Percentiles rank a stretch among this genome's conserved stretches.
These are phyloP conservation scores for Mystacides longicornis DNA, from an alignment of 2,888 invertebrate species.

Conservation along the genomic window DNA sequence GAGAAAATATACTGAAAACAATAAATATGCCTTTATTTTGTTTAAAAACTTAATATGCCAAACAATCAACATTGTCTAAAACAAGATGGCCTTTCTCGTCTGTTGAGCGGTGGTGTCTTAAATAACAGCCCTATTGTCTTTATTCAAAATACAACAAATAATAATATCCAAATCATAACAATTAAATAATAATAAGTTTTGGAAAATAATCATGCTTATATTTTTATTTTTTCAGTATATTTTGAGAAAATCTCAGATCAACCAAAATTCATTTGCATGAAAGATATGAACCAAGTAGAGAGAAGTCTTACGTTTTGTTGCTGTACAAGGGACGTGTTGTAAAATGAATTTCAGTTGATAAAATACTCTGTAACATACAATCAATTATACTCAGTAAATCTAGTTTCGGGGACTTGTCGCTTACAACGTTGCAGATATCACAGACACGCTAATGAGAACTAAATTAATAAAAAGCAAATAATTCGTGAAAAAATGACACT, in stretches of 20 bases:
- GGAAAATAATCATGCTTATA: too few species aligned
- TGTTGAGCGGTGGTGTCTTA: background rate
- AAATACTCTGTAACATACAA: background rate
- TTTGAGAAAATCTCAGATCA: conserved; percentile 9
- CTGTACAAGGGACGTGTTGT: too few species aligned
- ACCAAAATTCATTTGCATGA: conserved; percentile 14
- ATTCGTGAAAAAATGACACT: conserved; percentile 1
- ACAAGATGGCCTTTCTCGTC: background rate
- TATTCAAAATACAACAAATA: too few species aligned
- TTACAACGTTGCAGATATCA: conserved; percentile 20
- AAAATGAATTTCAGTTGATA: conserved; percentile 16
- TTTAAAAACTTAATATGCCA: too few species aligned
- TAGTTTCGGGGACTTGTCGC: background rate
- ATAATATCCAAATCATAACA: too few species aligned
- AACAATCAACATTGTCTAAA: background rate
- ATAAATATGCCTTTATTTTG: conserved; percentile 16
- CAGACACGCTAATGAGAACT: conserved; percentile 20
- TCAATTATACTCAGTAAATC: too few species aligned
- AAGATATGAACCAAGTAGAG: too few species aligned
- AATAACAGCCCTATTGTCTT: too few species aligned
- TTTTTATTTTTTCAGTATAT: conserved; percentile 25
- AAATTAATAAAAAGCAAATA: conserved; percentile 1
- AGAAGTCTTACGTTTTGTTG: too few species aligned
- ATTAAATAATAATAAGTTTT: too few species aligned
- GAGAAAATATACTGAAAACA: conserved; percentile 23